A percentile compares a stretch with the other conserved stretches of the same genome.
Evolutionary conservation across 2,113 vertebrate species (phyloP).

Genomic region (Campylomormyrus numenius): DNA sequence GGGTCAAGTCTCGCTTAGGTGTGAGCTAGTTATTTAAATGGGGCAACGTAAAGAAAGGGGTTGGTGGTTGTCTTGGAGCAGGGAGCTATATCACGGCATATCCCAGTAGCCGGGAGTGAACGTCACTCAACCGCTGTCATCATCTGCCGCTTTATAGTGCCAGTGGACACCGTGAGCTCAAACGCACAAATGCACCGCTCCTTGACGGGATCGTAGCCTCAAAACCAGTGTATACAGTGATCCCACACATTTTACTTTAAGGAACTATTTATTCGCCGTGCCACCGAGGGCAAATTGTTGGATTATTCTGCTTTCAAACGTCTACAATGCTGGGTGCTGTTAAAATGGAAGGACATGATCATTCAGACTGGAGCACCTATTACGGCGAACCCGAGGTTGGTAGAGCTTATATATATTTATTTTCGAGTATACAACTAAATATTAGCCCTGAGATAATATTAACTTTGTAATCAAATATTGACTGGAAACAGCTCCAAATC

Average conservation of each 20-base stretch:
- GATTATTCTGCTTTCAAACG: slow-evolving; percentile 55
- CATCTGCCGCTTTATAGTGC: slow-evolving; percentile 48
- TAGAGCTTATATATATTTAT: slow-evolving; percentile 32
- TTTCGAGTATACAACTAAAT: slow-evolving; percentile 60
- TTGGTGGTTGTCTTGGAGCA: slow-evolving; percentile 63
- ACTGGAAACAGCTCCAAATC: slow-evolving; percentile 68
- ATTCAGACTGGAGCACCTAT: slow-evolving; percentile 78
- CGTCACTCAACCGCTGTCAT: slow-evolving; percentile 62
- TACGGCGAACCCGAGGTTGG: slow-evolving; percentile 76
- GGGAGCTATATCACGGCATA: slow-evolving; percentile 58
- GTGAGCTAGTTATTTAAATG: slow-evolving; percentile 73
- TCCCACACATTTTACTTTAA: neutral
- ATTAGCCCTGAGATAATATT: slow-evolving; percentile 70
- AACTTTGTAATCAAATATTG: slow-evolving; percentile 73
- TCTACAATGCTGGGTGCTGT: slow-evolving; percentile 79
- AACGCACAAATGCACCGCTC: slow-evolving; percentile 50
- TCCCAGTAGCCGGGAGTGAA: slow-evolving; percentile 40
- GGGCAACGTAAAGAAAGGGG: slow-evolving; percentile 55
- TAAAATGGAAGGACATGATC: slow-evolving; percentile 84
- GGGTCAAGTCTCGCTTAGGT: slow-evolving; percentile 55
- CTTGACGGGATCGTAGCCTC: slow-evolving; percentile 22
- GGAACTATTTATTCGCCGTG: slow-evolving; percentile 31
- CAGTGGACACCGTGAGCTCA: slow-evolving; percentile 50
- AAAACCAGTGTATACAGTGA: neutral
- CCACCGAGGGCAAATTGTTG: slow-evolving; percentile 23